Evolutionary conservation across 2,888 invertebrate genomes (phyloP).

Genomic region (Perizoma flavofasciatum): DNA sequence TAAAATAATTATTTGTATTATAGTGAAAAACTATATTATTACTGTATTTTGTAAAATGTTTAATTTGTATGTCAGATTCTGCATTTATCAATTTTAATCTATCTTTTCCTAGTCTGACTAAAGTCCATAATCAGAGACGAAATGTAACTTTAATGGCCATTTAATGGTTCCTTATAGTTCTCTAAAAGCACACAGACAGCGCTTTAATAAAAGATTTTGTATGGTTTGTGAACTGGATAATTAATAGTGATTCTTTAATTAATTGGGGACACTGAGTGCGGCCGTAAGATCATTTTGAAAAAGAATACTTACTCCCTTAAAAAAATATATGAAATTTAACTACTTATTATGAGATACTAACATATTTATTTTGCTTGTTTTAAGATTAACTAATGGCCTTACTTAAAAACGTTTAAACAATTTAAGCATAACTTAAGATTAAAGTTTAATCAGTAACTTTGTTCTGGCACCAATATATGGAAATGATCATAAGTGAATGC

Average conservation of each 20-base stretch:
- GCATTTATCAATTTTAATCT: neutral
- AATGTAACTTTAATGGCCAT: neutral
- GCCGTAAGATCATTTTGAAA: constrained; percentile 14
- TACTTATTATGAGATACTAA: constrained; percentile 61
- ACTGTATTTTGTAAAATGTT: neutral
- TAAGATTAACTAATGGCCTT: constrained; percentile 42
- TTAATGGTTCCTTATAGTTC: too few species aligned
- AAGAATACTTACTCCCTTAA: constrained; percentile 29
- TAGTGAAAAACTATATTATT: neutral
- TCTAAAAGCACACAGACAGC: too few species aligned
- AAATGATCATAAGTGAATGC: too few species aligned
- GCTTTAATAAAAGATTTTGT: neutral
- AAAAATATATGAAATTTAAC: constrained; percentile 51
- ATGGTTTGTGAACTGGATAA: neutral
- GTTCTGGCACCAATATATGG: too few species aligned
- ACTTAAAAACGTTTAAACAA: neutral
- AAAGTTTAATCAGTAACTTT: neutral
- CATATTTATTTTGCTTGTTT: constrained; percentile 78
- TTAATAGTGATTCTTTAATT: neutral
- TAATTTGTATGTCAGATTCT: neutral
- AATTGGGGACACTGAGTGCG: neutral
- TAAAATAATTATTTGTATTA: neutral
- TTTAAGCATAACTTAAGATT: constrained; percentile 5
- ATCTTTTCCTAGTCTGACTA: constrained; percentile 4
- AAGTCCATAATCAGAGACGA: neutral